These are phyloP conservation scores for Neoarius graeffei DNA, from an alignment of 2,113 vertebrate genomes.

Conservation along the genomic window DNA sequence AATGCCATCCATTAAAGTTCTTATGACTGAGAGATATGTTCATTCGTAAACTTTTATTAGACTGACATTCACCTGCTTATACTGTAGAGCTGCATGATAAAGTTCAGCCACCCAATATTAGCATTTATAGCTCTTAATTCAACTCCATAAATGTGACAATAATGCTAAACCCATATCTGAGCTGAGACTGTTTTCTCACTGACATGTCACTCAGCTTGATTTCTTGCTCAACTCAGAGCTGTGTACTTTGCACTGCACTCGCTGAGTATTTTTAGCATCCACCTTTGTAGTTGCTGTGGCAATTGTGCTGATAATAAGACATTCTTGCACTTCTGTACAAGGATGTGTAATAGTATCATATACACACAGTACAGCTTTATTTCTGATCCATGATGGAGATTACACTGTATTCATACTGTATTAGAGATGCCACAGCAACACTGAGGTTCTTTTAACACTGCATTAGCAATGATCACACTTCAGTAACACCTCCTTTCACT, in stretches of 20 bases:
- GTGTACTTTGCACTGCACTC: slow-evolving; percentile 38
- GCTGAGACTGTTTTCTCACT: neutral
- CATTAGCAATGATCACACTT: slow-evolving; percentile 51
- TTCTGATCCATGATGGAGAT: slow-evolving; percentile 56
- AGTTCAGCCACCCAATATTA: neutral
- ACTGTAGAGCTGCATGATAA: too few relatives aligned
- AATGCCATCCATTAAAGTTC: neutral
- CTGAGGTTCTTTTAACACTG: slow-evolving; percentile 51
- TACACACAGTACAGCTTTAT: slow-evolving; percentile 36
- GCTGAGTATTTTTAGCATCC: slow-evolving; percentile 56
- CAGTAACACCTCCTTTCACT: slow-evolving; percentile 11
- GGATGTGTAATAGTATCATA: slow-evolving; percentile 31
- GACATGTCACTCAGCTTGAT: slow-evolving; percentile 45
- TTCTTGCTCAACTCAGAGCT: slow-evolving; percentile 33
- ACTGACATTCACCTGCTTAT: neutral
- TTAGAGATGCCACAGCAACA: slow-evolving; percentile 49
- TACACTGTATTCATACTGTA: slow-evolving; percentile 47
- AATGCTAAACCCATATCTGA: slow-evolving; percentile 14
- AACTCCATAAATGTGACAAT: neutral
- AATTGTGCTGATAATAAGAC: slow-evolving; percentile 47
- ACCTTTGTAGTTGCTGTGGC: slow-evolving; percentile 55
- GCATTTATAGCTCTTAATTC: neutral
- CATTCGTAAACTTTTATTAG: neutral
- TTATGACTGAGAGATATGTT: neutral
- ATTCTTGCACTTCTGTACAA: slow-evolving; percentile 20